Conservation (phyloP, 2,113 vertebrate genomes). For the Bambusicola thoracicus region DNA sequence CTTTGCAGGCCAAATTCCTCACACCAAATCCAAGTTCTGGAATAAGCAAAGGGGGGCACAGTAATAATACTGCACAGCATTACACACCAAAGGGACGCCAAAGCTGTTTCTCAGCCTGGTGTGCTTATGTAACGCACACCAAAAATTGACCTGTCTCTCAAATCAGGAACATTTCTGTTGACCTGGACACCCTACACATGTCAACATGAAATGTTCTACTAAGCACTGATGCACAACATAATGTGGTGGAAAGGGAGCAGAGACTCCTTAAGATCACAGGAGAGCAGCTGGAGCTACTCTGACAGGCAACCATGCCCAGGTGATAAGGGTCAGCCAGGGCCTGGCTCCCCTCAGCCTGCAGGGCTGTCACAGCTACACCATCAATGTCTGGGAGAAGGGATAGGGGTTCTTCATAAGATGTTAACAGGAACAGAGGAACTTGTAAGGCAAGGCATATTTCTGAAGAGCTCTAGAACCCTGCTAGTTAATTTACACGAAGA, state of each 20-base stretch:
- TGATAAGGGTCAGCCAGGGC: neutral
- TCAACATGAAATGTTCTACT: neutral
- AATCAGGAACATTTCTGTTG: neutral
- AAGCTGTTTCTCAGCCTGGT: neutral
- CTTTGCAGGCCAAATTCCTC: neutral
- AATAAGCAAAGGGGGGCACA: rapidly evolving
- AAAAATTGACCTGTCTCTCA: neutral
- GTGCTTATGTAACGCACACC: neutral
- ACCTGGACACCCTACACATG: neutral
- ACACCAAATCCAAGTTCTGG: neutral
- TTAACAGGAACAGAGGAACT: neutral
- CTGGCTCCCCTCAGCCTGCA: neutral
- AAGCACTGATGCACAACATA: neutral
- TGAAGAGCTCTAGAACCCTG: neutral
- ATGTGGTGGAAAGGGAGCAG: neutral
- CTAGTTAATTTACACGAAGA: neutral
- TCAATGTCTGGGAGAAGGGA: neutral
- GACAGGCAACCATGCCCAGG: neutral
- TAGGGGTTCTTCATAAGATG: neutral
- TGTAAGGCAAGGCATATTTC: neutral
- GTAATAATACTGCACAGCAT: neutral
- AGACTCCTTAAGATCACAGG: neutral
- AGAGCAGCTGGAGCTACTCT: neutral
- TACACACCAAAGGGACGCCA: neutral
- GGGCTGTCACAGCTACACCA: rapidly evolving